Conservation (phyloP, 2,888 invertebrate species). For the Xylophagus ater region DNA sequence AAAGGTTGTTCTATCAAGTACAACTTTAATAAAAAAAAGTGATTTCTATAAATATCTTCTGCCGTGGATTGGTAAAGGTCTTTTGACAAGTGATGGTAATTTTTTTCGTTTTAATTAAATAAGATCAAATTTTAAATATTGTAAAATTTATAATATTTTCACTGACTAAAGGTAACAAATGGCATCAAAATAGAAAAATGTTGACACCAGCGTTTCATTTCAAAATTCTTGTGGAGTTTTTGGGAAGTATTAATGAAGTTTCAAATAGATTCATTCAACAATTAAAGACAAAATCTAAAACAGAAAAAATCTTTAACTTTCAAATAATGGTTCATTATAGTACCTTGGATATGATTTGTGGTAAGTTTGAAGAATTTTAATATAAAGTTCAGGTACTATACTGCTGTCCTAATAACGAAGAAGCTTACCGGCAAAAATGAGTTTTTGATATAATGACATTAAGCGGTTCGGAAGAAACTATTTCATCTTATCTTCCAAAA, state of each 20-base stretch:
- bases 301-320: slow-evolving; percentile 39
- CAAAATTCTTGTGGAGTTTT: slow-evolving; percentile 41
- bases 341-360: slow-evolving; percentile 42
- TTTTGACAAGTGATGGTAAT: slow-evolving; percentile 39
- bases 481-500: too few species aligned
- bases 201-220: slow-evolving; percentile 46
- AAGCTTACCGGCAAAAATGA: too few species aligned
- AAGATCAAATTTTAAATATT: neutral
- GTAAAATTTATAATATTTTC: neutral
- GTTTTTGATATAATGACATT: too few species aligned
- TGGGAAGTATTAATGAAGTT: slow-evolving; percentile 40
- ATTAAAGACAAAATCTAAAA: slow-evolving; percentile 21
- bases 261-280: slow-evolving; percentile 39
- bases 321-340: slow-evolving; percentile 41
- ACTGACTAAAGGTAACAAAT: slow-evolving; percentile 32
- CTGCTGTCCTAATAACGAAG: too few species aligned
- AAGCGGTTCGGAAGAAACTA: too few species aligned
- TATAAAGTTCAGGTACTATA: too few species aligned
- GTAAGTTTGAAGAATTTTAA: too few species aligned
- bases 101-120: too few species aligned
- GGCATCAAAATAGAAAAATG: slow-evolving; percentile 43
- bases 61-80: slow-evolving; percentile 42
- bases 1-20: slow-evolving; percentile 32
- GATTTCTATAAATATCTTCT: slow-evolving; percentile 33
- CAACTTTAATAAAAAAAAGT: slow-evolving; percentile 40